phyloP scores from a whole-genome alignment of 2,113 vertebrate genomes.

The Cheirogaleus medius region DNA sequence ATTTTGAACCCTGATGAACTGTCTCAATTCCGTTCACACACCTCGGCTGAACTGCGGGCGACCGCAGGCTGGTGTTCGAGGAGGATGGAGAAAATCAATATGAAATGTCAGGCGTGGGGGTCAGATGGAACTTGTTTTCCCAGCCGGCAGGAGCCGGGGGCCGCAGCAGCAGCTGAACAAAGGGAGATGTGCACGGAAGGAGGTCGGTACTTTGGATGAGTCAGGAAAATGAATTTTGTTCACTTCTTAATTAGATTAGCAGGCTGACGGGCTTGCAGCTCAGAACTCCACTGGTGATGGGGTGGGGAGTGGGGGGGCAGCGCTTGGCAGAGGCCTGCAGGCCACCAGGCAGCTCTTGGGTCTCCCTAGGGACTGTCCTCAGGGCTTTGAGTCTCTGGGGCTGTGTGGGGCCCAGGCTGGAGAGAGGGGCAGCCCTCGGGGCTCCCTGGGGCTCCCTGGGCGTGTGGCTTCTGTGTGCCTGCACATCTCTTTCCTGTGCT shows the following conservation, averaged over 20 bases:
- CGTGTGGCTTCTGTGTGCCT: not conserved
- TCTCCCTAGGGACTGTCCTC: not conserved
- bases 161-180: constrained; percentile 41
- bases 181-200: not conserved
- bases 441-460: not conserved
- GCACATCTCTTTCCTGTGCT: not conserved
- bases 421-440: not conserved
- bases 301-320: not conserved
- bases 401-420: not conserved
- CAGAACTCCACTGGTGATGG: not conserved
- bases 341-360: not conserved
- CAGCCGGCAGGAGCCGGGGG: not conserved
- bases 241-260: constrained; percentile 54
- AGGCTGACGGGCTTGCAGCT: not conserved
- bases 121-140: constrained; percentile 71
- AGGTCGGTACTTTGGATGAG: not conserved
- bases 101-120: constrained; percentile 80
- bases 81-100: constrained; percentile 80
- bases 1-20: constrained; percentile 82
- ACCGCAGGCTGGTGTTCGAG: constrained; percentile 50
- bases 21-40: constrained; percentile 70
- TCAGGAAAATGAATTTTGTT: constrained; percentile 69
- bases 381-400: not conserved
- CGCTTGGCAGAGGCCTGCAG: not conserved
- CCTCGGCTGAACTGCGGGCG: constrained; percentile 53